These are phyloP conservation scores for Silurus meridionalis DNA, from an alignment of 2,113 vertebrate genomes.

Conservation along the genomic window DNA sequence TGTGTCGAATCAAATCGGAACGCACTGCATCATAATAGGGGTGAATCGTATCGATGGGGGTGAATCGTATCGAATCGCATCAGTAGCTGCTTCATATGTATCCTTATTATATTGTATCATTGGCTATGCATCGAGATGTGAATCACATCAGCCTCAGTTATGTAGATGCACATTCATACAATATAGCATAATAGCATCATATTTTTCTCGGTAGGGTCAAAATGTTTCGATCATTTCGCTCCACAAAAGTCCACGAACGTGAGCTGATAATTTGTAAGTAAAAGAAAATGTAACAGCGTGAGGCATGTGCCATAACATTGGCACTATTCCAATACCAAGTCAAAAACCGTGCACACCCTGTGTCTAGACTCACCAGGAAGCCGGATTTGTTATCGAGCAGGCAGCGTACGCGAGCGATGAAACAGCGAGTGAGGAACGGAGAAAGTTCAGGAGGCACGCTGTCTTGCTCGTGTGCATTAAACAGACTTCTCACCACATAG, in stretches of 20 bases:
- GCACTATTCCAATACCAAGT: neutral
- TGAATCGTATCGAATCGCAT: too few species aligned
- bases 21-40: too few species aligned
- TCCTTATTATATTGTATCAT: too few species aligned
- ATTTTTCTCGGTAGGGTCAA: neutral
- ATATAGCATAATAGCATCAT: too few species aligned
- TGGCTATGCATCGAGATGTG: too few species aligned
- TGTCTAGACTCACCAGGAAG: conserved; percentile 73
- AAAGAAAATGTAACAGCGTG: neutral
- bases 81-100: too few species aligned
- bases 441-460: conserved; percentile 69
- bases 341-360: neutral
- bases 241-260: too few species aligned
- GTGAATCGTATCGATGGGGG: too few species aligned
- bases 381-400: conserved; percentile 86
- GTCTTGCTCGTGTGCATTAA: conserved; percentile 70
- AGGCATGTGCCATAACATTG: neutral
- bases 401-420: conserved; percentile 81
- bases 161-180: too few species aligned
- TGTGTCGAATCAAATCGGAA: too few species aligned
- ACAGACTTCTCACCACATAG: conserved; percentile 69
- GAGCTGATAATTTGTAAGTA: neutral
- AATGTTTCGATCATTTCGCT: neutral
- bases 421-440: conserved; percentile 82
- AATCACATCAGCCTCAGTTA: too few species aligned